Percentiles rank a stretch among this genome's conserved stretches.
These are phyloP conservation scores for Onychorhynchus coronatus DNA, from an alignment of 2,113 vertebrate genomes.

Conservation along the genomic window DNA sequence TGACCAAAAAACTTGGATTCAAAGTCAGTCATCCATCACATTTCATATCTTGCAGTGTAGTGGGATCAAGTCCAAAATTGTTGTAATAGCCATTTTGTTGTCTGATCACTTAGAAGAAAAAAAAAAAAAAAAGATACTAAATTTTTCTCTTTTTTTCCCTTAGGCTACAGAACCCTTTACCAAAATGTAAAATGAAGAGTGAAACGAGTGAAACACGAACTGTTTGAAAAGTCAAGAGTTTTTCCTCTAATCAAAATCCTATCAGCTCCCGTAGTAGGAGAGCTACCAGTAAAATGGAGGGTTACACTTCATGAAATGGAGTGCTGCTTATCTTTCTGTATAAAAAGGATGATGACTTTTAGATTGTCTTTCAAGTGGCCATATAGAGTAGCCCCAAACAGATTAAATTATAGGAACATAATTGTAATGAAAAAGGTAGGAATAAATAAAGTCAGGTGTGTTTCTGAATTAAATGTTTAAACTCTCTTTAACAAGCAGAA, in stretches of 20 bases:
- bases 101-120: neutral
- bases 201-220: neutral
- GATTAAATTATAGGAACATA: neutral
- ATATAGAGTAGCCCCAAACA: neutral
- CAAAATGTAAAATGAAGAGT: neutral
- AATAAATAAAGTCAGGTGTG: neutral
- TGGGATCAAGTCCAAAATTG: neutral
- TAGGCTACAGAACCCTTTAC: neutral
- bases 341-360: neutral
- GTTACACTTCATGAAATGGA: neutral
- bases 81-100: neutral
- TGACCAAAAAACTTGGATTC: neutral
- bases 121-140: neutral
- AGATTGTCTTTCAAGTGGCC: neutral
- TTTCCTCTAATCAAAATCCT: neutral
- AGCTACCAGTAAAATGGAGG: neutral
- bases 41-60: neutral
- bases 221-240: neutral
- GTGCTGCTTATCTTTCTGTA: neutral
- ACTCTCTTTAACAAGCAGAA: neutral
- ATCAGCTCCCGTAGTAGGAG: neutral
- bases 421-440: neutral
- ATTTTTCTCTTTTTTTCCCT: neutral
- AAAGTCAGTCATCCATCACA: neutral
- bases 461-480: neutral